Evolutionary conservation across 2,113 vertebrate species (phyloP), one percentile per base, ranked within the genome.

Genomic region (Centropus unirufus): DNA sequence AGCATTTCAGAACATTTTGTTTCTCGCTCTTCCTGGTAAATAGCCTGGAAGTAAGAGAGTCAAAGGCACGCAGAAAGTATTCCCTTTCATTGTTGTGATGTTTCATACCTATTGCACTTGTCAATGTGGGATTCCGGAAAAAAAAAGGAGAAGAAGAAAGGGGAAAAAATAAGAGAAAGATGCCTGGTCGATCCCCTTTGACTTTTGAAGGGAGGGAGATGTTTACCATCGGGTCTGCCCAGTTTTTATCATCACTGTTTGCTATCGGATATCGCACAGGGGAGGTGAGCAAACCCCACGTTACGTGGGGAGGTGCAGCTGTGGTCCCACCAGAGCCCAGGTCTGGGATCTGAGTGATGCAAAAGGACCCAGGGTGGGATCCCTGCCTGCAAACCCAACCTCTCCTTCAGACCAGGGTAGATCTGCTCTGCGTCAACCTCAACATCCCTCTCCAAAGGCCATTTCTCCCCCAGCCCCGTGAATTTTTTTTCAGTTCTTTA

Each of bases 41-140:
- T 97, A 97, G 98, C 96, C 95, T 97, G 97, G 97, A 97, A 98
- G 97, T 97, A 97, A 97, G 97, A 96, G 95, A 97, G 93, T 94
- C 95, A 95, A 95, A 97, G 92, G 90, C 96, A 92, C 4, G 23
- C 29, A 39, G 89, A 87, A 97, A 97, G 92, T 78, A 89, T 94
- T 95, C 47, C 58, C 86, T 96, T 94, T 90, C 86, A 66, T 30
- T 84, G 84, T 94, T 90, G 93, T 64, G 94, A 89, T 91, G 96
- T 96, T 96, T 95, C 6, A 44, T 54, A 83, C 84, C 95, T 92
- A 85, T 91, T 76, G 26, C 89, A 87, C 36, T 89, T 96, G 96
- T 93, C 94, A 87, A 69, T 39, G 94, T 74, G 66, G 93, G 96
- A 97, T 90, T 77, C 2, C 6, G 4, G 4, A 23, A n/a, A 32